Conservation (phyloP, 2,888 invertebrate species). For the Parnassius glacialis region DNA sequence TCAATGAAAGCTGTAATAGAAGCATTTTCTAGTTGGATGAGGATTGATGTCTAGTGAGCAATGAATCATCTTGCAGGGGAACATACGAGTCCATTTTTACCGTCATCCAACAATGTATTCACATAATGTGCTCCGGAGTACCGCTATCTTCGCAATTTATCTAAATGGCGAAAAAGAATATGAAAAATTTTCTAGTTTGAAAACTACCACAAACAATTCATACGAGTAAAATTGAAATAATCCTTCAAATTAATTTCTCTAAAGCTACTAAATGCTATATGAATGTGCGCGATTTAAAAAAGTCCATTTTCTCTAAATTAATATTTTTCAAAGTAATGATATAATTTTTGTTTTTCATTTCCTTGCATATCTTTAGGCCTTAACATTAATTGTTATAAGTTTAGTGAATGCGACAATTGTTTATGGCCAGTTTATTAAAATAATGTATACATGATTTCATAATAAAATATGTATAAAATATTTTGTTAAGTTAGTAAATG, state of each 20-base stretch:
- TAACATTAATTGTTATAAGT: too few species aligned
- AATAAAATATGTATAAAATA: too few species aligned
- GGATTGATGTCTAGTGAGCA: constrained; percentile 13
- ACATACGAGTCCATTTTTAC: not conserved
- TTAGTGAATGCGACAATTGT: too few species aligned
- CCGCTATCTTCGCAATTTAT: constrained; percentile 20
- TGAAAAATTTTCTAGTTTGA: constrained; percentile 15
- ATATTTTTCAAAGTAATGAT: too few species aligned
- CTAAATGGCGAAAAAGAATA: constrained; percentile 16
- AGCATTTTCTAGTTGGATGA: not conserved
- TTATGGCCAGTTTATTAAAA: too few species aligned
- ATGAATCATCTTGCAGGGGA: constrained; percentile 45
- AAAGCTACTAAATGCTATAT: too few species aligned
- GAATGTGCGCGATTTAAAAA: too few species aligned
- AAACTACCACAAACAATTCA: constrained; percentile 3
- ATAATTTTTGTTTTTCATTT: too few species aligned
- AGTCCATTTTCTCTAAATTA: too few species aligned
- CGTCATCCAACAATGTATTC: constrained; percentile 38
- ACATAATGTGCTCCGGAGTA: constrained; percentile 51
- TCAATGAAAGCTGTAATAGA: not conserved
- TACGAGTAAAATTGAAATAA: constrained; percentile 15
- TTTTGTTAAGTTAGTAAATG: too few species aligned
- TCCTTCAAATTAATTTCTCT: not conserved
- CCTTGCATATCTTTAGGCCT: too few species aligned
- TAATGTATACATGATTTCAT: too few species aligned